Base-by-base conservation (phyloP, 2,797 vertebrate genomes). In the Halcyon smyrnensis region DNA sequence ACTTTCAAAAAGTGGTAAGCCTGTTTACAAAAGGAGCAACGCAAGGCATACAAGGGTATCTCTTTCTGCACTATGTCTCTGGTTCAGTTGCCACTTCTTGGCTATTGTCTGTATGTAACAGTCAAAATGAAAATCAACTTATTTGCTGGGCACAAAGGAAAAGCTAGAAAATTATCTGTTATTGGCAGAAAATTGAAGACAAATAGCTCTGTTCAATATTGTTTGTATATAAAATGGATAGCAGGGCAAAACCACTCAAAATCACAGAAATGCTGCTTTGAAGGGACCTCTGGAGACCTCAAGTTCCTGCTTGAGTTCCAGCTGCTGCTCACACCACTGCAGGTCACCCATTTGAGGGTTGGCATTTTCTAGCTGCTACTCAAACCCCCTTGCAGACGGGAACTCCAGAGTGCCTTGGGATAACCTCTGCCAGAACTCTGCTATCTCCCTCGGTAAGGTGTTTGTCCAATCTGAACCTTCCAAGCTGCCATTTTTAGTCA, bases 101-200 rank as follows among this genome's bases (percentile, higher is more conserved):
- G 54, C 43, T 90, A 34, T 87, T 90, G 69, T n/a, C 43, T 73
- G 46, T 79, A 87, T 27, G 34, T 27, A 69, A 74, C 7, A 87
- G 77, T 23, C 63, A 73, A 67, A 93, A 76, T 23, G 12, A 86
- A 84, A 90, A 62, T 73, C 75, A 93, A 95, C 57, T 90, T 62
- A 84, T 78, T 60, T 86, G 19, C 17, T 3, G 25, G 15, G 36
- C 32, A 54, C 48, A 82, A 69, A 68, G 8, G 41, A 65, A 81
- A 91, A 81, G 11, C 69, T 41, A 39, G 12, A 82, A 91, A 90
- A 84, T 32, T 5, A 15, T 34, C 54, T 76, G 17, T 64, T 88
- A 75, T 4, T 62, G 19, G 65, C 65, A 90, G 46, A 96, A 95
- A 76, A 94, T 16, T 60, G 67, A 82, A 84, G 64, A 59, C 37